Evolutionary conservation across 1,140 invertebrate genomes (phyloP).

Genomic region (Anadara kagoshimensis): DNA sequence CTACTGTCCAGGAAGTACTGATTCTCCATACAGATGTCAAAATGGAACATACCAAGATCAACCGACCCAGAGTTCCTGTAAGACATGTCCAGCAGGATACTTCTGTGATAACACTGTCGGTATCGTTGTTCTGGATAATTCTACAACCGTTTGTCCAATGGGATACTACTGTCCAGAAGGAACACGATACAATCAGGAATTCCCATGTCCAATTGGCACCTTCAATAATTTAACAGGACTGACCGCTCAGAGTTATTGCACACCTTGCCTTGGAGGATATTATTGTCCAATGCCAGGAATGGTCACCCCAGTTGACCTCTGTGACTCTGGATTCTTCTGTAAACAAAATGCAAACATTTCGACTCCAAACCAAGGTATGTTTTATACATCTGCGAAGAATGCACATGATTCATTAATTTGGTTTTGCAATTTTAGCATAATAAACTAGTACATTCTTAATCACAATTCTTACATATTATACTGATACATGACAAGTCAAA

Average conservation of each 20-base stretch:
- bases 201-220: constrained; percentile 68
- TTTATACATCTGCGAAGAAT: background rate
- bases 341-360: constrained; percentile 67
- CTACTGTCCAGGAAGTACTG: constrained; percentile 59
- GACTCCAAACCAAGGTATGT: constrained; percentile 66
- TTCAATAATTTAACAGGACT: constrained; percentile 65
- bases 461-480: too few species aligned
- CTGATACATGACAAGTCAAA: too few species aligned
- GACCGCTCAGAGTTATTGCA: constrained; percentile 50
- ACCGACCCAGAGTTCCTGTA: constrained; percentile 59
- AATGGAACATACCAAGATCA: constrained; percentile 68
- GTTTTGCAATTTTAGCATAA: too few species aligned
- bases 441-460: too few species aligned
- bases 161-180: constrained; percentile 66
- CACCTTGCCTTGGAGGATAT: constrained; percentile 64
- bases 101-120: constrained; percentile 68
- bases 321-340: constrained; percentile 69
- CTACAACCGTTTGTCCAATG: constrained; percentile 65
- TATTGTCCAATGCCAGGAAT: constrained; percentile 68
- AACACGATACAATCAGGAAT: constrained; percentile 61
- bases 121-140: constrained; percentile 65
- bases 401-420: background rate
- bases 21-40: constrained; percentile 57
- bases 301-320: constrained; percentile 57
- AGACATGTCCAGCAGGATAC: constrained; percentile 65